Conservation (phyloP, 2,113 vertebrate species). For the Sylvia atricapilla region DNA sequence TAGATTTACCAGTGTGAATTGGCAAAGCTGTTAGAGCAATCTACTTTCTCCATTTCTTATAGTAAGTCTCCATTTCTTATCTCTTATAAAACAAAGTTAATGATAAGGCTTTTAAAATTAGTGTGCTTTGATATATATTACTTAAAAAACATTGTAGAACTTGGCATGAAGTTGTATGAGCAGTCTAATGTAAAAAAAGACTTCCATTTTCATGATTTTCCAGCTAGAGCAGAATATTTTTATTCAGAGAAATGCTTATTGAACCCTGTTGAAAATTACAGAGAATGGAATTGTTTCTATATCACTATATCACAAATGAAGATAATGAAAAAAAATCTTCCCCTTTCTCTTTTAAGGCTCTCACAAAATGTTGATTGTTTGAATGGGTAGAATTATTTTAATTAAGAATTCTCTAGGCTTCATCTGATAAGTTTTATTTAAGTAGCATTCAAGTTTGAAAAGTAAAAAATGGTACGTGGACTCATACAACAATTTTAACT, state of each 20-base stretch:
- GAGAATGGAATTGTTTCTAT: not conserved
- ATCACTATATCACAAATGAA: not conserved
- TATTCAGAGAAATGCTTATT: not conserved
- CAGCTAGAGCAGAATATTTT: not conserved
- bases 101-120: not conserved
- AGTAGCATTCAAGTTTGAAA: not conserved
- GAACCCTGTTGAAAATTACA: not conserved
- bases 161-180: not conserved
- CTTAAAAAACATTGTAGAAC: not conserved
- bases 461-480: not conserved
- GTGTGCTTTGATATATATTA: not conserved
- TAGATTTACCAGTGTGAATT: not conserved
- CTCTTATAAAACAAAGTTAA: not conserved
- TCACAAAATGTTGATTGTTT: not conserved
- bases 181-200: not conserved
- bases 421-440: not conserved
- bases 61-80: not conserved
- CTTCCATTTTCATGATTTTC: not conserved
- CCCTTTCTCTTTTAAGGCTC: not conserved
- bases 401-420: not conserved
- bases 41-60: not conserved
- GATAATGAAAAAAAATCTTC: not conserved
- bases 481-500: not conserved
- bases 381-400: not conserved
- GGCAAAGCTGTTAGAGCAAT: not conserved